Evolutionary conservation across 2,797 vertebrate genomes (phyloP).

Genomic region (Tapera naevia): DNA sequence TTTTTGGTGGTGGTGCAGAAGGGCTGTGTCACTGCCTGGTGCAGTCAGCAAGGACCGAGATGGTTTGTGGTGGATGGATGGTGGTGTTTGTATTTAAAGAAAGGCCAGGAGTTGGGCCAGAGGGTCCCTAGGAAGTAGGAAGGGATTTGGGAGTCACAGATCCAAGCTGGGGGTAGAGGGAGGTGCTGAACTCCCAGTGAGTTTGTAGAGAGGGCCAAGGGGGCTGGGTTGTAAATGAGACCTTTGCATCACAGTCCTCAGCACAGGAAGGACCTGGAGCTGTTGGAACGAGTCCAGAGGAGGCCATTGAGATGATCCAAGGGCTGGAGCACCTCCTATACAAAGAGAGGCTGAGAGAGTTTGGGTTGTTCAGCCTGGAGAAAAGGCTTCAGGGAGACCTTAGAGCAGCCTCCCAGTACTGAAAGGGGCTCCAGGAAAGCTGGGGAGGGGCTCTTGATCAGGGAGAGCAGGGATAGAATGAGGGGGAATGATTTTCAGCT

Average conservation of each 20-base stretch:
- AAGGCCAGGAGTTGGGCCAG: neutral
- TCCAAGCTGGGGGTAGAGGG: neutral
- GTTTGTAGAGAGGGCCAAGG: rapidly evolving
- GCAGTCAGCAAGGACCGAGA: neutral
- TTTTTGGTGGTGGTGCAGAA: neutral
- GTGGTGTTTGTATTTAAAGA: neutral
- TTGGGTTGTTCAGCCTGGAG: too few relatives aligned
- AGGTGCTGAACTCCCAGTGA: neutral
- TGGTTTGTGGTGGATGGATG: neutral
- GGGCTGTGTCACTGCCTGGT: neutral
- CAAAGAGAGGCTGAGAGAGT: too few relatives aligned
- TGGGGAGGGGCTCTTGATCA: too few relatives aligned
- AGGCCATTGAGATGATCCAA: too few relatives aligned
- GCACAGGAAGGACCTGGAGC: too few relatives aligned
- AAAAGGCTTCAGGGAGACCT: too few relatives aligned
- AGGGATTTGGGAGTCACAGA: neutral
- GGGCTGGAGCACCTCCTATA: too few relatives aligned
- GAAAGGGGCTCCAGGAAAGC: too few relatives aligned
- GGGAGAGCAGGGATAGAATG: too few relatives aligned
- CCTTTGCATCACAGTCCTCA: neutral
- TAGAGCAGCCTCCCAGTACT: too few relatives aligned
- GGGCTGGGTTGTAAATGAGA: neutral
- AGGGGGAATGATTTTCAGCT: too few relatives aligned
- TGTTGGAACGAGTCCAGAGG: too few relatives aligned
- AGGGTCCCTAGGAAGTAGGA: neutral